These are phyloP conservation scores for Eurytoma adleriae DNA, from an alignment of 2,888 invertebrate genomes.

Conservation along the genomic window DNA sequence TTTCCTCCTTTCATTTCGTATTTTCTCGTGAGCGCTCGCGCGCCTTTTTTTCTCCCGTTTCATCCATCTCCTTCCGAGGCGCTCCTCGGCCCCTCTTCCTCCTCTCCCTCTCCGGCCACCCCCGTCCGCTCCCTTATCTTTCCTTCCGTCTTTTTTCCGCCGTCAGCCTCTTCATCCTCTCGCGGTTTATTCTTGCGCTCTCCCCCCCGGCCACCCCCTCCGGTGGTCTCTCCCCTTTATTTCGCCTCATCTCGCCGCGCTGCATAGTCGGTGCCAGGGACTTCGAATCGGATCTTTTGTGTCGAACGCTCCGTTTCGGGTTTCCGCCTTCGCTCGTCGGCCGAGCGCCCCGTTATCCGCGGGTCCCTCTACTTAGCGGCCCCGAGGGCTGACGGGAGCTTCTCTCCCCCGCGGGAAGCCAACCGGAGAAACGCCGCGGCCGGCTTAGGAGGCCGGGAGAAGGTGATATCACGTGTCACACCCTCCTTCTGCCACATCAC, in stretches of 20 bases:
- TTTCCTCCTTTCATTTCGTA: slow-evolving; percentile 46
- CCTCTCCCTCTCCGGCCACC: not conserved
- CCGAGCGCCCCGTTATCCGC: slow-evolving; percentile 4
- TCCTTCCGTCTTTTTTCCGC: slow-evolving; percentile 46
- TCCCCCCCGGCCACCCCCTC: not conserved
- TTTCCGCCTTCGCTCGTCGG: slow-evolving; percentile 14
- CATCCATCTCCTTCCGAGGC: slow-evolving; percentile 48
- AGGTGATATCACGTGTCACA: slow-evolving; percentile 36
- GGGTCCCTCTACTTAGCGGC: slow-evolving; percentile 13
- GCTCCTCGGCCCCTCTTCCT: not conserved
- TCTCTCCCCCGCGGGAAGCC: not conserved
- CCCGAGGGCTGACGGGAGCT: not conserved
- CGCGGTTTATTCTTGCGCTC: slow-evolving; percentile 44
- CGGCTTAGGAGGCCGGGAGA: slow-evolving; percentile 19
- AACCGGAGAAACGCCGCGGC: not conserved
- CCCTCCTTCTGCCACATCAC: slow-evolving; percentile 12
- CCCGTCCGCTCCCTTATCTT: slow-evolving; percentile 44
- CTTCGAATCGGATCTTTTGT: slow-evolving; percentile 46
- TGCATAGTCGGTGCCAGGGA: not conserved
- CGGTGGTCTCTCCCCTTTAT: slow-evolving; percentile 14
- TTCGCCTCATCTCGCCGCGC: slow-evolving; percentile 21
- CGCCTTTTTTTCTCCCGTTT: slow-evolving; percentile 33
- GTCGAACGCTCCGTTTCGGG: slow-evolving; percentile 42
- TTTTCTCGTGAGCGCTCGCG: slow-evolving; percentile 23
- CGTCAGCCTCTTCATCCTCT: slow-evolving; percentile 35